These are phyloP conservation scores for Erpetoichthys calabaricus DNA, from an alignment of 2,797 vertebrate species.

Conservation along the genomic window DNA sequence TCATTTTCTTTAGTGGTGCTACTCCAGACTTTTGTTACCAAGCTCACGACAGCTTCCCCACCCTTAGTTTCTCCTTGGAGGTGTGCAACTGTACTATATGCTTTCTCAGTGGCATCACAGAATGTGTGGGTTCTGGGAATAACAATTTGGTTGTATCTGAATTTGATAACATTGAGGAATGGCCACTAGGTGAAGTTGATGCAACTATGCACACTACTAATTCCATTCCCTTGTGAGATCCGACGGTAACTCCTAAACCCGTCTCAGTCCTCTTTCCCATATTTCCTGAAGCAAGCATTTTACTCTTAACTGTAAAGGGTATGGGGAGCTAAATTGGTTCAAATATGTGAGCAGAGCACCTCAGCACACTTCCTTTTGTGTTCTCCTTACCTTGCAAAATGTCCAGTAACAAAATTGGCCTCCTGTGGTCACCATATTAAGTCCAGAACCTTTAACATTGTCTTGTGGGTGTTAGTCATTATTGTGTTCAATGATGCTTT, in stretches of 20 bases:
- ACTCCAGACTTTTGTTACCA: conserved; percentile 14
- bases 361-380: conserved; percentile 13
- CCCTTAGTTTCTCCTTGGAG: conserved; percentile 5
- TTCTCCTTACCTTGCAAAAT: conserved; percentile 10
- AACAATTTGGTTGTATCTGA: background rate
- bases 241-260: conserved; percentile 11
- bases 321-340: conserved; percentile 12
- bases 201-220: conserved; percentile 16
- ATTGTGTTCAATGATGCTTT: background rate
- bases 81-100: conserved; percentile 13
- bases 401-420: conserved; percentile 1
- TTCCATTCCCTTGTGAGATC: conserved; percentile 16
- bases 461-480: background rate
- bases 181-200: conserved; percentile 6
- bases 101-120: conserved; percentile 17
- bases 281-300: conserved; percentile 22
- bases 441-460: conserved; percentile 6
- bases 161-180: conserved; percentile 14
- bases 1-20: conserved; percentile 16
- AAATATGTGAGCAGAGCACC: conserved; percentile 10
- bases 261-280: conserved; percentile 16
- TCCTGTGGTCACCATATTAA: conserved; percentile 13
- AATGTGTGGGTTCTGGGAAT: conserved; percentile 11
- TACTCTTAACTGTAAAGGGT: conserved; percentile 13
- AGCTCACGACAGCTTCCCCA: background rate